Evolutionary conservation across 2,888 invertebrate species (phyloP), one percentile per base, ranked within the genome.

Genomic region (Stenoptilia bipunctidactyla): DNA sequence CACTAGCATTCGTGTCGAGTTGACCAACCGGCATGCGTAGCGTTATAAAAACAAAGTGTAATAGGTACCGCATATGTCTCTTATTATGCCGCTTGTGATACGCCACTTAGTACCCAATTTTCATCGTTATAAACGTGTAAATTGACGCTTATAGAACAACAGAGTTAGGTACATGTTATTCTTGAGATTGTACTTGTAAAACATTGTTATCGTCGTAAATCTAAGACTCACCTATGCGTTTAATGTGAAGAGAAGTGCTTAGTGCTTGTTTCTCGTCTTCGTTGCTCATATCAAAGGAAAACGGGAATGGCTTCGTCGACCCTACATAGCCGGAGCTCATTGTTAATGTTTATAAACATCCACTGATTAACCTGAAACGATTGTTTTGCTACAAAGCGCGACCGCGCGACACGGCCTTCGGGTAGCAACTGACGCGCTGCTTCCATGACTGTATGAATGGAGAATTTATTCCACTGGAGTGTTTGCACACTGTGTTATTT

Each of bases 281-380:
- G 1, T 83, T 62, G 42, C 84, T 80, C 12, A 72, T 59, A 49
- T 85, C 85, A 56, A 85, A 85, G 39, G 85, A 82, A 51, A 84
- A 85, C 1, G 84, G 84, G 50, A 84, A 85, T 50, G 48, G 80
- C 54, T 76, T 83, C 33, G 84, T 84, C 41, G 84, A 82, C 30
- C 84, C 84, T 36, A 84, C 85, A 52, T 71, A 82, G 43, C 73
- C 70, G 50, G 68, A 61, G 43, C 82, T 72, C 83, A 83, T 83
- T 13, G 2, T 34, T 34, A 30, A 12, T 30, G 10, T 30, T 30
- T 30, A 30, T 12, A 30, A 30, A n/a, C 12, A 30, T 8, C 4
- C 30, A 30, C 9, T 12, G 30, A 3, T 30, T n/a, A 8, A 30
- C 10, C 2, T 9, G 12, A 12, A 30, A 4, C 4, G 30, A n/a